phyloP scores from a whole-genome alignment of 2,797 vertebrate species.

The Microchirus variegatus region DNA sequence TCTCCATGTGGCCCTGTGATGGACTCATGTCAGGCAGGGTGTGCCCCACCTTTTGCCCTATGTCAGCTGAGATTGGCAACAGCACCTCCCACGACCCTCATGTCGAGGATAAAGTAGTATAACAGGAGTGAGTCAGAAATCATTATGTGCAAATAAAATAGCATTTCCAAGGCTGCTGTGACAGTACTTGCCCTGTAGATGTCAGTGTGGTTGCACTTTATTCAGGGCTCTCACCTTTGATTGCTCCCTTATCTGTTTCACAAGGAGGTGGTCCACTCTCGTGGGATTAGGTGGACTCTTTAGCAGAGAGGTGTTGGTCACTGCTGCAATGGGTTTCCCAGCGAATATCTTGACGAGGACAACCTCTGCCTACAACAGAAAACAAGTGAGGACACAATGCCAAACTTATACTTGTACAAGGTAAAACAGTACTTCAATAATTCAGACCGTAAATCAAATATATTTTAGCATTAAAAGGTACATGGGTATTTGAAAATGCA shows the following conservation, averaged over 20 bases:
- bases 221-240: constrained; percentile 83
- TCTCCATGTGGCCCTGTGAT: too few relatives aligned
- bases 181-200: constrained; percentile 32
- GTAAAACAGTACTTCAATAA: background rate
- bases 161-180: constrained; percentile 1
- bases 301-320: constrained; percentile 78
- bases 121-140: too few relatives aligned
- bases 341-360: constrained; percentile 85
- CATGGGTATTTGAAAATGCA: too few relatives aligned
- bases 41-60: too few relatives aligned
- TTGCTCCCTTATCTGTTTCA: constrained; percentile 90
- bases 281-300: constrained; percentile 87
- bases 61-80: too few relatives aligned
- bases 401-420: background rate
- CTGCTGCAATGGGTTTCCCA: constrained; percentile 81
- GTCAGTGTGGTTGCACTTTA: constrained; percentile 27
- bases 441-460: background rate
- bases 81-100: too few relatives aligned
- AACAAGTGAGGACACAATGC: background rate
- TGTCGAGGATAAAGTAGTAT: too few relatives aligned
- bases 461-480: too few relatives aligned
- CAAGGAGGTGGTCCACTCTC: constrained; percentile 89
- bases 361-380: constrained; percentile 84
- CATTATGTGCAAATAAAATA: too few relatives aligned
- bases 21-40: too few relatives aligned